Conservation (phyloP, 2,113 vertebrate genomes). For the Cheilinus undulatus region DNA sequence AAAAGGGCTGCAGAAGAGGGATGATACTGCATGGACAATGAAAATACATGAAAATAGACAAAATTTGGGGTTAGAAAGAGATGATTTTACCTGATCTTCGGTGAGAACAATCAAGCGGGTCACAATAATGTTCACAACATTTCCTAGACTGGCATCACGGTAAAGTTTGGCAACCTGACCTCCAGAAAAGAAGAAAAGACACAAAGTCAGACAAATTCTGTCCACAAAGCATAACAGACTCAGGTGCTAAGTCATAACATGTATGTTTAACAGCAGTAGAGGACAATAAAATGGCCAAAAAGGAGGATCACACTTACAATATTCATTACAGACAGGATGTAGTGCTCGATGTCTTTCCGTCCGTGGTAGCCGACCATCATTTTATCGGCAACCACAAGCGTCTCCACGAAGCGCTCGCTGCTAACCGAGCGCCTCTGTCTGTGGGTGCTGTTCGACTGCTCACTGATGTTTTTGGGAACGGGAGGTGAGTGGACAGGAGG, state of each 20-base stretch:
- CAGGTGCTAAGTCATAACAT: too few species aligned
- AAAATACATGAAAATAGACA: background rate
- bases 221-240: constrained; percentile 4
- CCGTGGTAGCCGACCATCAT: constrained; percentile 99
- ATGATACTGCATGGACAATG: background rate
- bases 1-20: background rate
- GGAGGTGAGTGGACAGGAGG: constrained; percentile 74
- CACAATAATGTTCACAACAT: constrained; percentile 99
- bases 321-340: constrained; percentile 99
- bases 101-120: constrained; percentile 97
- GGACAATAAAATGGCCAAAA: constrained; percentile 28
- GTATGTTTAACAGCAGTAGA: too few species aligned
- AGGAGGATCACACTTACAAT: constrained; percentile 99
- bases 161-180: constrained; percentile 99
- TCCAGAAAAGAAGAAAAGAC: constrained; percentile 99
- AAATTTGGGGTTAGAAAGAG: background rate
- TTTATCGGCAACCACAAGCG: constrained; percentile 97
- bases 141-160: constrained; percentile 99
- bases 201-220: constrained; percentile 97
- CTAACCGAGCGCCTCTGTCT: constrained; percentile 93
- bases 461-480: constrained; percentile 72
- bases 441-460: constrained; percentile 54
- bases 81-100: constrained; percentile 93
- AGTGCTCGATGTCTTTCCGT: constrained; percentile 98
- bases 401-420: constrained; percentile 96